These are phyloP conservation scores for Carcharodon carcharias DNA, from an alignment of 2,797 vertebrate species.

Conservation along the genomic window DNA sequence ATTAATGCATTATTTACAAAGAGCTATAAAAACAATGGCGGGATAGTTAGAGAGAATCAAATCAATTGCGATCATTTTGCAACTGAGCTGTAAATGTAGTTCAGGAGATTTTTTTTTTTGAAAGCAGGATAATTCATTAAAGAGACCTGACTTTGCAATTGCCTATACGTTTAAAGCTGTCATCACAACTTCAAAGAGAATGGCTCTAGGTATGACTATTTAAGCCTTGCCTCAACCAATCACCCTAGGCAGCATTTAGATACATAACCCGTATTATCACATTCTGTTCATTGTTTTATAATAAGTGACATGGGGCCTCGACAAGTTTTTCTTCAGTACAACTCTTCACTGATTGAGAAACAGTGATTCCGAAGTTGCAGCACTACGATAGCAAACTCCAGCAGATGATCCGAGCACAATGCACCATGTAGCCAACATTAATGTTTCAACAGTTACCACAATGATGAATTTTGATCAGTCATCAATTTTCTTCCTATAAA, in stretches of 20 bases:
- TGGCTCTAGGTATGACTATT: background rate
- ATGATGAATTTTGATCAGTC: background rate
- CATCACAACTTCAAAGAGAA: background rate
- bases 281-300: background rate
- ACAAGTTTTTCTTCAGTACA: background rate
- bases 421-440: background rate
- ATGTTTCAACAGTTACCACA: background rate
- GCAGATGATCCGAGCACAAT: background rate
- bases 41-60: background rate
- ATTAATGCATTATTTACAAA: conserved; percentile 18
- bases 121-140: background rate
- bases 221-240: background rate
- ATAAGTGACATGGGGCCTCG: background rate
- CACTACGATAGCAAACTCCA: background rate
- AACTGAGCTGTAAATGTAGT: background rate
- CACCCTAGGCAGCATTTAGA: background rate
- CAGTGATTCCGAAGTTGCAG: background rate
- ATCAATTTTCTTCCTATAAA: background rate
- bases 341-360: background rate
- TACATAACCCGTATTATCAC: background rate
- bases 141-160: background rate
- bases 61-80: background rate
- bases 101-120: background rate
- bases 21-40: background rate
- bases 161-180: background rate